phyloP scores from a whole-genome alignment of 2,797 vertebrate genomes.

The Glossophaga mutica region DNA sequence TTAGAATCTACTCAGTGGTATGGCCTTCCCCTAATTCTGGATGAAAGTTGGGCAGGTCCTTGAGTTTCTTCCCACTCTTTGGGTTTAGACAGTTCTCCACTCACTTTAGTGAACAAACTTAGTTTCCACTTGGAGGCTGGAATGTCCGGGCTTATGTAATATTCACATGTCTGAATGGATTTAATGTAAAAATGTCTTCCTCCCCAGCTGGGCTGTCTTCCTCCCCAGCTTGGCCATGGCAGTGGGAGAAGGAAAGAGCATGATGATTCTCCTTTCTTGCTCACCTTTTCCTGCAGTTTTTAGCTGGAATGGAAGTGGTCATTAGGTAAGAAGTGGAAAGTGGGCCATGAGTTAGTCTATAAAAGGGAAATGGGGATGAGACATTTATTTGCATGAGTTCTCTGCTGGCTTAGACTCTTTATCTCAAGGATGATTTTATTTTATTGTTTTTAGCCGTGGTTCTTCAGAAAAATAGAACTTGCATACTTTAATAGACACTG shows the following conservation, averaged over 20 bases:
- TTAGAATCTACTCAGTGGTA: neutral
- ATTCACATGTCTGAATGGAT: neutral
- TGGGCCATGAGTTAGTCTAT: neutral
- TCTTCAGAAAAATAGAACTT: neutral
- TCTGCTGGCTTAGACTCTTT: neutral
- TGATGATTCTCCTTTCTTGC: neutral
- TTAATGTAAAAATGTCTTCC: neutral
- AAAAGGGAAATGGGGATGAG: neutral
- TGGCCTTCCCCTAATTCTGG: neutral
- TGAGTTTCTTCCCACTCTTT: neutral
- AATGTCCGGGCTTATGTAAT: neutral
- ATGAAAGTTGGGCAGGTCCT: neutral
- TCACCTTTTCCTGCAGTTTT: neutral
- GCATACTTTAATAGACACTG: neutral
- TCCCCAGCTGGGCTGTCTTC: neutral
- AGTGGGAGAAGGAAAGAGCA: neutral
- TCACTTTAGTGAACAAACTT: neutral
- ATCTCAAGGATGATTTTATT: neutral
- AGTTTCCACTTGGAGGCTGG: neutral
- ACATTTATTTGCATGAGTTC: neutral
- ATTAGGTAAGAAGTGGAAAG: neutral
- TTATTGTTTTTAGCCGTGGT: neutral
- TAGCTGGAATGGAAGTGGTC: neutral
- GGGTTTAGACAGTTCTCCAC: neutral
- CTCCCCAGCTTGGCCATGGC: neutral